These are phyloP conservation scores for Arothron firmamentum DNA, from an alignment of 2,113 vertebrate genomes.

Conservation along the genomic window DNA sequence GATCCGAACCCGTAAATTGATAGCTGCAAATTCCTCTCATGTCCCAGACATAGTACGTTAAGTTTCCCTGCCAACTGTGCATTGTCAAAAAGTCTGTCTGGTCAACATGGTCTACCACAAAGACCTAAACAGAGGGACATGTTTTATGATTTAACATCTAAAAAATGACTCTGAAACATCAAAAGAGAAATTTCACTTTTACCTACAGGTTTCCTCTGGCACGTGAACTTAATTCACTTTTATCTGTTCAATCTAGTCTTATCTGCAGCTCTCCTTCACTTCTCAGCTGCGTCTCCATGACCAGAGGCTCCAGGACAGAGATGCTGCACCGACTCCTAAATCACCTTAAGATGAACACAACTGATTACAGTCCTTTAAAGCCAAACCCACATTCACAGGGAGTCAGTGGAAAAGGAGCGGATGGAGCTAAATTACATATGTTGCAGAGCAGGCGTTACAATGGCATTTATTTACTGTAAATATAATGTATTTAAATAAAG, in stretches of 20 bases:
- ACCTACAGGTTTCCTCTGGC: not conserved
- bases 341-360: slow-evolving; percentile 27
- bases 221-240: slow-evolving; percentile 8
- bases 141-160: too few relatives aligned
- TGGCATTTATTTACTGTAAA: not conserved
- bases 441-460: not conserved
- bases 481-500: not conserved
- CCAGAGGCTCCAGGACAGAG: slow-evolving; percentile 25
- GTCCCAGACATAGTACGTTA: slow-evolving; percentile 21
- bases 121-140: slow-evolving; percentile 26
- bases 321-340: slow-evolving; percentile 50
- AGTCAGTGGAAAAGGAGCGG: slow-evolving; percentile 31
- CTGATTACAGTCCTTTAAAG: slow-evolving; percentile 49
- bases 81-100: slow-evolving; percentile 40
- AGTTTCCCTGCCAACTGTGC: slow-evolving; percentile 41
- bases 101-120: slow-evolving; percentile 56
- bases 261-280: slow-evolving; percentile 19
- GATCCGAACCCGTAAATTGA: slow-evolving; percentile 25
- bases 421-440: slow-evolving; percentile 17
- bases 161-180: too few relatives aligned
- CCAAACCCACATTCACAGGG: slow-evolving; percentile 31
- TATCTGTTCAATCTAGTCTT: slow-evolving; percentile 1
- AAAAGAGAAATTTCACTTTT: too few relatives aligned
- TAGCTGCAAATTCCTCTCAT: slow-evolving; percentile 34
- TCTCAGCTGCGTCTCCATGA: slow-evolving; percentile 21